A percentile compares a stretch with the other conserved stretches of the same genome.
Conservation (phyloP, 2,797 vertebrate genomes). For the Sebastes jordani region DNA sequence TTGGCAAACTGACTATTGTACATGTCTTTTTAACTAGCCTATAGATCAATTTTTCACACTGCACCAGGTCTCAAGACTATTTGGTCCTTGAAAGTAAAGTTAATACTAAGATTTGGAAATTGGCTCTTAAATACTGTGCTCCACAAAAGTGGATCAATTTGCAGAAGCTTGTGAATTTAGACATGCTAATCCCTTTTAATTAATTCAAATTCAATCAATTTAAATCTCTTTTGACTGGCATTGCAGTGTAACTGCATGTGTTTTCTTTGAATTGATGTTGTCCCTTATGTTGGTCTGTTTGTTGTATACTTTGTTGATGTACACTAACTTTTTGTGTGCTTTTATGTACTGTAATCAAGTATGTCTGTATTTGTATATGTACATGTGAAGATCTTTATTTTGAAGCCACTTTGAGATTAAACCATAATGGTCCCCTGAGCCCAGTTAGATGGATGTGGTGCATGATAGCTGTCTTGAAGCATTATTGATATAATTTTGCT, state of each 20-base stretch:
- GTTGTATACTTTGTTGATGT: background rate
- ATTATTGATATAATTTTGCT: background rate
- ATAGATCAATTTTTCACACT: background rate
- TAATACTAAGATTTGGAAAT: background rate
- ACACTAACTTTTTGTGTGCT: background rate
- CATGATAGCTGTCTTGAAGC: background rate
- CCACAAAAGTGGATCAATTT: background rate
- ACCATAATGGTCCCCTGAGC: background rate
- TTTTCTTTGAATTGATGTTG: background rate
- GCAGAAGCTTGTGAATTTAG: slow-evolving; percentile 2
- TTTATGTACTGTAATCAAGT: background rate
- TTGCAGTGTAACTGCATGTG: background rate
- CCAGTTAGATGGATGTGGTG: background rate
- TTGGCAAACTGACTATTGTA: background rate
- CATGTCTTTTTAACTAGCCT: background rate
- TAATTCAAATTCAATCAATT: background rate
- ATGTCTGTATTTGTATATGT: too few species aligned
- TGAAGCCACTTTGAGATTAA: background rate
- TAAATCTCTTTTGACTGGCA: background rate
- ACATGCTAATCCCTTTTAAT: slow-evolving; percentile 5
- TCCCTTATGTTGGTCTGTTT: background rate
- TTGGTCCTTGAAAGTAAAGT: background rate
- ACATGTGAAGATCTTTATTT: background rate
- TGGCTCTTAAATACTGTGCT: background rate
- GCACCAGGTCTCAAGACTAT: background rate